Evolutionary conservation across 2,888 invertebrate species (phyloP).

Genomic region (Stenodema calcarata): DNA sequence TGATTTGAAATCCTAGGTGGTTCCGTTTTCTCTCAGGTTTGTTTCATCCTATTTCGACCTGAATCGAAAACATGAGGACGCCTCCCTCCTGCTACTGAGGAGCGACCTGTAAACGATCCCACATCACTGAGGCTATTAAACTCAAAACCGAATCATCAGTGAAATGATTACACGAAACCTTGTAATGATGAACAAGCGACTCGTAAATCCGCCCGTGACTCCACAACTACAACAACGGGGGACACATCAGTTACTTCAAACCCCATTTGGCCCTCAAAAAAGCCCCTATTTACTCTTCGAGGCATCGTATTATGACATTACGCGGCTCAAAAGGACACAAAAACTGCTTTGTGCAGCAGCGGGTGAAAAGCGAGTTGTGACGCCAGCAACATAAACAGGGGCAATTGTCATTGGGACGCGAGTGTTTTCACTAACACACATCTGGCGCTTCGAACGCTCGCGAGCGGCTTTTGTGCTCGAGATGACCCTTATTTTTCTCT

Average conservation of each 20-base stretch:
- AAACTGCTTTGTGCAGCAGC: background rate
- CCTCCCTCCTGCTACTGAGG: too few relatives aligned
- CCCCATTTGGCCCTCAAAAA: background rate
- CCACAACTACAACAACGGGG: background rate
- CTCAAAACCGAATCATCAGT: too few relatives aligned
- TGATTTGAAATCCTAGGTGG: too few relatives aligned
- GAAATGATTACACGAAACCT: too few relatives aligned
- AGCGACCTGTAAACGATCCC: too few relatives aligned
- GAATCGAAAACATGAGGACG: too few relatives aligned
- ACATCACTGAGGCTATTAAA: too few relatives aligned
- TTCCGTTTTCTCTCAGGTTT: too few relatives aligned
- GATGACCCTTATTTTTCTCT: background rate
- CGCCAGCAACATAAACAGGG: constrained; percentile 17
- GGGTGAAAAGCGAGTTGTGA: background rate
- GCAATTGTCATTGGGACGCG: background rate
- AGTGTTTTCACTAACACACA: background rate
- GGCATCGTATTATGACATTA: background rate
- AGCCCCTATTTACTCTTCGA: background rate
- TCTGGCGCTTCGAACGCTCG: background rate
- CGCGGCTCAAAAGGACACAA: background rate
- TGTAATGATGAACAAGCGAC: background rate
- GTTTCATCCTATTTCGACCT: too few relatives aligned
- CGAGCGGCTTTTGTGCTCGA: background rate
- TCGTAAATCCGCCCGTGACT: background rate
- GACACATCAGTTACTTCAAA: background rate